These are phyloP conservation scores for Chaunax sp. DNA, from an alignment of 2,797 vertebrate genomes.

Conservation along the genomic window DNA sequence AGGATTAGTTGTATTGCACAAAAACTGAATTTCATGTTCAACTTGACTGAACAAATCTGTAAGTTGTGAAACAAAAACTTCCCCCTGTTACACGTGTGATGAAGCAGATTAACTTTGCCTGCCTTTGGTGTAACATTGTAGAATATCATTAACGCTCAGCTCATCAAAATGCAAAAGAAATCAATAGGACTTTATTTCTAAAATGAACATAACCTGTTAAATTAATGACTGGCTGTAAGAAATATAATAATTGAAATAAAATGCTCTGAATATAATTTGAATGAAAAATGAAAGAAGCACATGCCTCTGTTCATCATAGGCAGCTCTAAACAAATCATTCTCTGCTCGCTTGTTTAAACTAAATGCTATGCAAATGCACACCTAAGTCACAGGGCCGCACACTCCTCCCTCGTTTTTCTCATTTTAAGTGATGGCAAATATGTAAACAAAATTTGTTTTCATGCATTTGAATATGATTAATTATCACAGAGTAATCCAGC, in stretches of 20 bases:
- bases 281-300: constrained; percentile 58
- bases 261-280: constrained; percentile 57
- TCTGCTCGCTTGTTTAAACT: constrained; percentile 54
- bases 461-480: constrained; percentile 88
- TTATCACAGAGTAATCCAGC: constrained; percentile 86
- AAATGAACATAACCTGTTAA: constrained; percentile 56
- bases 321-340: constrained; percentile 51
- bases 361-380: constrained; percentile 70
- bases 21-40: constrained; percentile 47
- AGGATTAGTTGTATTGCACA: constrained; percentile 45
- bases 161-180: constrained; percentile 20
- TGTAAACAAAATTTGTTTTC: constrained; percentile 88
- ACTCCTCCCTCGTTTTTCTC: constrained; percentile 71
- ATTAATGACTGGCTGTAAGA: constrained; percentile 53
- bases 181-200: constrained; percentile 38
- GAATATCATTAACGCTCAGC: constrained; percentile 35
- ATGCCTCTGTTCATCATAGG: constrained; percentile 29
- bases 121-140: constrained; percentile 32
- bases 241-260: constrained; percentile 61
- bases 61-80: constrained; percentile 49
- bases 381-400: constrained; percentile 63
- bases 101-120: constrained; percentile 45
- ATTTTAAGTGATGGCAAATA: constrained; percentile 82
- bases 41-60: constrained; percentile 45
- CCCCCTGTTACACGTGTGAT: constrained; percentile 48